phyloP scores from a whole-genome alignment of 2,888 invertebrate genomes.

The Brachyptera putata region DNA sequence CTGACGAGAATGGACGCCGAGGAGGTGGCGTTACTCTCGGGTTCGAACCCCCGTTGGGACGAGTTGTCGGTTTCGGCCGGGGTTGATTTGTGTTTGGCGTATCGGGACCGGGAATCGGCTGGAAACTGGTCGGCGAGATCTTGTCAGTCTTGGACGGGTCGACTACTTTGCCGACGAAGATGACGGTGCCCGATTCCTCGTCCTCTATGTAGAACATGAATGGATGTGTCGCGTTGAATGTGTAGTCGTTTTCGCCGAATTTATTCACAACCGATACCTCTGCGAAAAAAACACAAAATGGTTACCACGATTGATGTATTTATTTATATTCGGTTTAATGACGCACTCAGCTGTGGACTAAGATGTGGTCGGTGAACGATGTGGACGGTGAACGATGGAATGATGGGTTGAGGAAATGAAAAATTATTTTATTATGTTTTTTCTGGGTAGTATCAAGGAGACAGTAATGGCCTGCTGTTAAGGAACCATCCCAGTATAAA shows the following conservation, averaged over 20 bases:
- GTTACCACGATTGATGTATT: no score
- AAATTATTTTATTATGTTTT: no score
- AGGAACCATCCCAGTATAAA: no score
- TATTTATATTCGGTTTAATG: no score
- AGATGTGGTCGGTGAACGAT: no score
- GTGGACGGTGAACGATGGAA: no score
- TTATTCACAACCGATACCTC: slow-evolving; percentile 67
- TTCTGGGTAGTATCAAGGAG: no score
- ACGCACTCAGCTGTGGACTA: no score
- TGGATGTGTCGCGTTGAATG: slow-evolving; percentile 67
- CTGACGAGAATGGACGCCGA: neutral
- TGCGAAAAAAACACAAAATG: slow-evolving; percentile 45
- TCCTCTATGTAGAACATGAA: slow-evolving; percentile 79
- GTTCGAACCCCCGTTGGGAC: neutral
- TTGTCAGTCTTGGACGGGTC: slow-evolving; percentile 52
- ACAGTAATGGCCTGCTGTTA: no score
- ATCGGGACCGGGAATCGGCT: neutral
- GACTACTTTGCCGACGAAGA: slow-evolving; percentile 69
- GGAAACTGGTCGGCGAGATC: neutral
- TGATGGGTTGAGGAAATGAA: no score
- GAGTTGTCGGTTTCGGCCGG: neutral
- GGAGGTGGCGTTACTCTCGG: neutral
- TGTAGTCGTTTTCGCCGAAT: slow-evolving; percentile 57
- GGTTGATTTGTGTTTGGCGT: neutral
- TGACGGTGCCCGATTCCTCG: slow-evolving; percentile 63